A percentile compares a stretch with the other conserved stretches of the same genome.
These are phyloP conservation scores for Carassius carassius DNA, from an alignment of 2,113 vertebrate genomes.

Conservation along the genomic window DNA sequence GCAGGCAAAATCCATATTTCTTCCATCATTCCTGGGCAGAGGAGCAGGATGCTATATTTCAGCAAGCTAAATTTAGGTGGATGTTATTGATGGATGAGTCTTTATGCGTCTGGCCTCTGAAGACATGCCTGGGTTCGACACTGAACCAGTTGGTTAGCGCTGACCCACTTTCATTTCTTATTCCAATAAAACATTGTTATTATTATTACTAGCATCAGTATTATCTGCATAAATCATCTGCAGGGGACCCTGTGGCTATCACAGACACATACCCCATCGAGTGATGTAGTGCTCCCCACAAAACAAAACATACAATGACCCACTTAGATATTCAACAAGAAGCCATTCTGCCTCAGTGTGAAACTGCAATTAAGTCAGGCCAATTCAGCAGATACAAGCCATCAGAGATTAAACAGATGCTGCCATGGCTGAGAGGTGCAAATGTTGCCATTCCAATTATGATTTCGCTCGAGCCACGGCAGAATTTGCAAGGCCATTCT, in stretches of 20 bases:
- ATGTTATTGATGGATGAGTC: conserved; percentile 60
- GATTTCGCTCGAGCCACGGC: conserved; percentile 25
- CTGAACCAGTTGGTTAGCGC: conserved; percentile 53
- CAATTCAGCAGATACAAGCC: conserved; percentile 27
- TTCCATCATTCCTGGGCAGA: conserved; percentile 31
- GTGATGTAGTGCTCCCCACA: conserved; percentile 55
- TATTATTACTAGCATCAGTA: conserved; percentile 58
- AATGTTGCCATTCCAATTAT: conserved; percentile 35
- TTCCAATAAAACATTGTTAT: conserved; percentile 59
- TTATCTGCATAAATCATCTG: conserved; percentile 60
- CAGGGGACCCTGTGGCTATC: conserved; percentile 52
- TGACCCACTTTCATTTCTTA: conserved; percentile 62
- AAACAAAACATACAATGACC: conserved; percentile 57
- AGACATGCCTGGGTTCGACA: conserved; percentile 51
- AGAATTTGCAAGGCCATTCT: background rate
- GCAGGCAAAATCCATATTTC: conserved; percentile 26
- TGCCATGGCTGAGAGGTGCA: conserved; percentile 5
- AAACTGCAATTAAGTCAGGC: conserved; percentile 47
- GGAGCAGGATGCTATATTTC: conserved; percentile 47
- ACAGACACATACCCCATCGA: conserved; percentile 35
- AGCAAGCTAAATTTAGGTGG: conserved; percentile 47
- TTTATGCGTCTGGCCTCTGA: conserved; percentile 50
- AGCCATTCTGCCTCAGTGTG: conserved; percentile 35
- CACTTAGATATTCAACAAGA: conserved; percentile 51
- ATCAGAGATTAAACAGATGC: conserved; percentile 29